Base-by-base conservation (phyloP, 1,140 invertebrate genomes). In the Drosophila funebris region DNA sequence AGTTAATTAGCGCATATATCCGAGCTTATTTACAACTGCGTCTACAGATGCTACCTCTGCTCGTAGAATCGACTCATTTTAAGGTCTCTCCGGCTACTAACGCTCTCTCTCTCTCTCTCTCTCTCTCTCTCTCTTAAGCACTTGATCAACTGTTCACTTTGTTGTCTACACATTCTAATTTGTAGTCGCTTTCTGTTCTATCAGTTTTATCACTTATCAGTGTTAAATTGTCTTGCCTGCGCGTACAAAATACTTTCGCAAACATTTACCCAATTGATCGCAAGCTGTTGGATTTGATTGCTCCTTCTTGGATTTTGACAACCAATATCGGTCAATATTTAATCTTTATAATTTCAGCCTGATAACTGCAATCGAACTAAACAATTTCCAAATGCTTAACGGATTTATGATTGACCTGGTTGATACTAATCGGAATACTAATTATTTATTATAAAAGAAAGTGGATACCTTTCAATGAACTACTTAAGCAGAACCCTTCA, bases 1-100 rank as follows among this genome's bases (percentile, higher is more conserved):
- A 71, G 33, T 67, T 56, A 87, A 87, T 87, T 87, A 87, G 83
- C 82, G 83, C 44, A 57, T 37, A 31, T 43, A 33, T 33, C 29
- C 56, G 62, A 58, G 52, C 68, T 84, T 87, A 87, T 84, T 87
- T 70, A 71, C 69, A 76, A 76, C 68, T 81, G 41, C n/a, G 11
- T 56, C 36, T 61, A 20, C 27, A 18, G 41, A 44, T 78, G 54
- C 52, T 48, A 33, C 11, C 20, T 13, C 11, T 31, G n/a, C 39
- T 9, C 11, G 24, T 27, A 6, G 1, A 4, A 27, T n/a, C 31
- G 13, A n/a, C 18, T 3, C 14, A 6, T 6, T 29, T 20, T 8
- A 16, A 46, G 43, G 54, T 8, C 31, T 44, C 16, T 36, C 16
- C 31, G 31, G 31, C 9, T 50, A n/a, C 18, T 50, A 1, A 7